These are phyloP conservation scores for Zaprionus ornatus DNA, from an alignment of 1,140 invertebrate species.

Conservation along the genomic window DNA sequence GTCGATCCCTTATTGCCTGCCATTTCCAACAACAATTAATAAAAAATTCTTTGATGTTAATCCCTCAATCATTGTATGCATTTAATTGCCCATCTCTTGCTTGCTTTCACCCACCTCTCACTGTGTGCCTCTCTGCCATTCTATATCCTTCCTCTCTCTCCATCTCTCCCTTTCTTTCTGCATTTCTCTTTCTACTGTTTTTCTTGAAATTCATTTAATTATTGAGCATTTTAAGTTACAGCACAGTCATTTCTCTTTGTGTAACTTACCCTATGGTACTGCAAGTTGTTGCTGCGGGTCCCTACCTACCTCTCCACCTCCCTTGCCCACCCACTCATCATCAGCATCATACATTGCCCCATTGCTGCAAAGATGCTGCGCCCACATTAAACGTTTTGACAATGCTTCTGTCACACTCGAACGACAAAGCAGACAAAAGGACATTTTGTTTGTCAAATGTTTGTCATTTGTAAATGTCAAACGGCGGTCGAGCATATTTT, in stretches of 20 bases:
- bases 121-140: background rate
- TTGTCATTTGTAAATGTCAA: conserved; percentile 83
- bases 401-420: conserved; percentile 42
- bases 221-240: conserved; percentile 34
- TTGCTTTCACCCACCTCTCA: background rate
- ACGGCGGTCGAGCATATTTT: conserved; percentile 81
- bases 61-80: conserved; percentile 39
- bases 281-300: conserved; percentile 57
- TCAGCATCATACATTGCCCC: background rate
- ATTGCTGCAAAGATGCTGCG: conserved; percentile 5
- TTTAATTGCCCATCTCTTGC: conserved; percentile 59
- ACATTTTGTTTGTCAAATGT: conserved; percentile 81
- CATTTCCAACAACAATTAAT: background rate
- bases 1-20: background rate
- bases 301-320: background rate
- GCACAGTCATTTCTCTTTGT: conserved; percentile 29
- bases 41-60: conserved; percentile 30
- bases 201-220: conserved; percentile 54
- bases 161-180: background rate
- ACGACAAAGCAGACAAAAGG: conserved; percentile 25
- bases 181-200: background rate
- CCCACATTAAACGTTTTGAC: conserved; percentile 67
- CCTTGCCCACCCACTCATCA: background rate
- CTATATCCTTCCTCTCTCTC: background rate
- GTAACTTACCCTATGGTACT: background rate